Evolutionary conservation across 2,888 invertebrate species (phyloP).

Genomic region (Lasioglossum malachurum): DNA sequence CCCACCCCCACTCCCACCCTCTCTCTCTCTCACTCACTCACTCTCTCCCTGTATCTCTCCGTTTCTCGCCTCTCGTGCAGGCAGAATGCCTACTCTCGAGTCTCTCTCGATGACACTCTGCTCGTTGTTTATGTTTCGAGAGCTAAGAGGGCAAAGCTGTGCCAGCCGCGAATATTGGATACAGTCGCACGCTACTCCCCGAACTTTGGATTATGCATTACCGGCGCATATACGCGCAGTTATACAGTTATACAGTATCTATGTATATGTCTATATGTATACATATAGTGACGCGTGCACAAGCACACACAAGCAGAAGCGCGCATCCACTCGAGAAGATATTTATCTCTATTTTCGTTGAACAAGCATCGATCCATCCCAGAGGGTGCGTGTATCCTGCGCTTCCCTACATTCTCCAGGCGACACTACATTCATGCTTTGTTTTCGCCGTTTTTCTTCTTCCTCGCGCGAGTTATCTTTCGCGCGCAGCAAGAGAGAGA

Average conservation of each 20-base stretch:
- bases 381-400: not conserved
- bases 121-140: constrained; percentile 43
- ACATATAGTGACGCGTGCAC: not conserved
- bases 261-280: too few relatives aligned
- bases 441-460: not conserved
- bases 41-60: not conserved
- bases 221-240: not conserved
- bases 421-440: not conserved
- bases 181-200: not conserved
- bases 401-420: not conserved
- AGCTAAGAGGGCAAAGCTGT: constrained; percentile 39
- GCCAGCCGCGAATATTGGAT: constrained; percentile 47
- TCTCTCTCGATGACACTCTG: constrained; percentile 34
- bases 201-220: constrained; percentile 30
- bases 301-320: not conserved
- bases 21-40: not conserved
- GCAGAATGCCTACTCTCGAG: constrained; percentile 20
- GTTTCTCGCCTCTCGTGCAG: not conserved
- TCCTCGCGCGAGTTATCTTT: not conserved
- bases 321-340: not conserved
- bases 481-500: not conserved
- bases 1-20: not conserved
- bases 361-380: not conserved
- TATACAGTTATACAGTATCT: not conserved
- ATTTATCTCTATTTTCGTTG: constrained; percentile 8